Evolutionary conservation across 2,797 vertebrate species (phyloP).

Genomic region (Gallinago solitaria): DNA sequence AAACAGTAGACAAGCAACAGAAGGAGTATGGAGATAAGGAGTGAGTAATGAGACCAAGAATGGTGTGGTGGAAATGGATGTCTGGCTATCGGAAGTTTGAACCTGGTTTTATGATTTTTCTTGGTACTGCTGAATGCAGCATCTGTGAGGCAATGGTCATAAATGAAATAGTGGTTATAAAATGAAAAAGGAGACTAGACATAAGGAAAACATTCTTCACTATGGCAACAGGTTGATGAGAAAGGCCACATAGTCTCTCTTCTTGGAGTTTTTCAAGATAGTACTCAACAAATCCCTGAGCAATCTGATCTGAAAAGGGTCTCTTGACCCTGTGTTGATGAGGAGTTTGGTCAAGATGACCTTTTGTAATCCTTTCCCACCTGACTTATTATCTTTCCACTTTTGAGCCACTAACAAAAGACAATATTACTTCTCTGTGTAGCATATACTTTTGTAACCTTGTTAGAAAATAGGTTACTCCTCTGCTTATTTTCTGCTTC

Average conservation of each 20-base stretch:
- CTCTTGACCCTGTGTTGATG: background rate
- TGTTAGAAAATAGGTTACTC: background rate
- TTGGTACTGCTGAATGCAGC: background rate
- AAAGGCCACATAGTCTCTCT: background rate
- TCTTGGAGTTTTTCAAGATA: background rate
- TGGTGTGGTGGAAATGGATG: background rate
- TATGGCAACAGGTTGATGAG: background rate
- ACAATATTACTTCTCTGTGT: background rate
- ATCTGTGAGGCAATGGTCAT: background rate
- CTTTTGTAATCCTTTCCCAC: background rate
- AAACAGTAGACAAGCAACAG: background rate
- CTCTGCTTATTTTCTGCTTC: background rate
- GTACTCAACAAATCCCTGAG: background rate
- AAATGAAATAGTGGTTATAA: background rate
- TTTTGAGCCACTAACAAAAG: background rate
- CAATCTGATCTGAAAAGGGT: background rate
- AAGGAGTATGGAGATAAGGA: background rate
- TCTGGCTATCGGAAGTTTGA: background rate
- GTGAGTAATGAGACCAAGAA: background rate
- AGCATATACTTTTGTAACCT: background rate
- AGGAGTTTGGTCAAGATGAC: background rate
- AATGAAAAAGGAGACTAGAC: background rate
- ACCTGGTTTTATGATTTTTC: background rate
- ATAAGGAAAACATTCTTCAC: background rate
- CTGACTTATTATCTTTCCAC: background rate